phyloP scores from a whole-genome alignment of 2,113 vertebrate species.

The Laticauda colubrina region DNA sequence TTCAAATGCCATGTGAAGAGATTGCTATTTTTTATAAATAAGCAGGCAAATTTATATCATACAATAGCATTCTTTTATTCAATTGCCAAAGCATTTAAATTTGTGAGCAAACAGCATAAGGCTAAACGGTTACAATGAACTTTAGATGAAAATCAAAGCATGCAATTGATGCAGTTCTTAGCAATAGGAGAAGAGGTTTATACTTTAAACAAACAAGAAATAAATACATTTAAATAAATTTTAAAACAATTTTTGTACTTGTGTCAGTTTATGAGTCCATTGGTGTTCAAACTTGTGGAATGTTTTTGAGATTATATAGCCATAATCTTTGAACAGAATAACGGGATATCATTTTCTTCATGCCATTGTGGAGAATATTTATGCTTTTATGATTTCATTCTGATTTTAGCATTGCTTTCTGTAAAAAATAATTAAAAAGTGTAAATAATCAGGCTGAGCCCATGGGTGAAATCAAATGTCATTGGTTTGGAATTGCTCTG shows the following conservation, averaged over 20 bases:
- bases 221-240: neutral
- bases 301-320: neutral
- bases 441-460: too few relatives aligned
- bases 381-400: neutral
- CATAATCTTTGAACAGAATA: neutral
- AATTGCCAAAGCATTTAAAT: neutral
- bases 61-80: neutral
- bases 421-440: neutral
- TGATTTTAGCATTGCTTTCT: neutral
- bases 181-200: neutral
- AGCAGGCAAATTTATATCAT: neutral
- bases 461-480: too few relatives aligned
- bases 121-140: slow-evolving; percentile 22
- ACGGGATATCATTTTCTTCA: neutral
- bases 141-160: neutral
- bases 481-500: too few relatives aligned
- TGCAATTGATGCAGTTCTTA: neutral
- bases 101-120: neutral
- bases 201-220: slow-evolving; percentile 6
- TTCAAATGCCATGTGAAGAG: neutral
- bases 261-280: neutral
- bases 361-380: neutral
- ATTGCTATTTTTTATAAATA: neutral
- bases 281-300: neutral
- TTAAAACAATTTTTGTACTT: neutral